These are phyloP conservation scores for Ctenodactylus gundi DNA, from an alignment of 2,113 vertebrate genomes.

Conservation along the genomic window DNA sequence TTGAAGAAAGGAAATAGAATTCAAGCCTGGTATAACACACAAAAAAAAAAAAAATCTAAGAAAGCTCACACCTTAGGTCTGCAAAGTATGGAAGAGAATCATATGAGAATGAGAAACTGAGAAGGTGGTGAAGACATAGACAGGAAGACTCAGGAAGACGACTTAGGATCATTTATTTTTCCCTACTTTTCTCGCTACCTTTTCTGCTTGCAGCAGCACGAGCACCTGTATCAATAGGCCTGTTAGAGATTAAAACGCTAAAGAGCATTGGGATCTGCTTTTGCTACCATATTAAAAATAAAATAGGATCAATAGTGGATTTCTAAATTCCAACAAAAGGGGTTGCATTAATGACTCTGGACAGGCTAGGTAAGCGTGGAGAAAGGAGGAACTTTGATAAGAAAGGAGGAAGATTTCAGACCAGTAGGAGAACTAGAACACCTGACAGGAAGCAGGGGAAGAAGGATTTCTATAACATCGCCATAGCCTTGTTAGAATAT, in stretches of 20 bases:
- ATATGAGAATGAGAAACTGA: not conserved
- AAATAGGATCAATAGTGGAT: not conserved
- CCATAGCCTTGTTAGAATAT: not conserved
- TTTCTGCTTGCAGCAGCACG: not conserved
- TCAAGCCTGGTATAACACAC: constrained; percentile 34
- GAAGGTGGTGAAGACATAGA: not conserved
- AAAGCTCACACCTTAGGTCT: constrained; percentile 42
- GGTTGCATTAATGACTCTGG: not conserved
- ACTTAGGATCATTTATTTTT: too few relatives aligned
- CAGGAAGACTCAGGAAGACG: not conserved
- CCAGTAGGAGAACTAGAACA: not conserved
- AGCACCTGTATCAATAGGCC: not conserved
- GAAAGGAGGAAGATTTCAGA: not conserved
- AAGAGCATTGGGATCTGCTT: not conserved
- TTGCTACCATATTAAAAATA: not conserved
- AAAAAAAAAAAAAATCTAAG: constrained; percentile 9
- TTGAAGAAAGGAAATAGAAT: constrained; percentile 62
- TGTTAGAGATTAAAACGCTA: not conserved
- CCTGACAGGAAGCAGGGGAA: not conserved
- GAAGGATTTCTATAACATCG: not conserved
- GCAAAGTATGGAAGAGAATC: constrained; percentile 39
- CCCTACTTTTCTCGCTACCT: not conserved
- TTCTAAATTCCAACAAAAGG: not conserved
- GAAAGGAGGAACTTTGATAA: not conserved
- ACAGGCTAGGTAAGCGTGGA: not conserved